These are phyloP conservation scores for Anoplius nigerrimus DNA, from an alignment of 2,888 invertebrate genomes.

Conservation along the genomic window DNA sequence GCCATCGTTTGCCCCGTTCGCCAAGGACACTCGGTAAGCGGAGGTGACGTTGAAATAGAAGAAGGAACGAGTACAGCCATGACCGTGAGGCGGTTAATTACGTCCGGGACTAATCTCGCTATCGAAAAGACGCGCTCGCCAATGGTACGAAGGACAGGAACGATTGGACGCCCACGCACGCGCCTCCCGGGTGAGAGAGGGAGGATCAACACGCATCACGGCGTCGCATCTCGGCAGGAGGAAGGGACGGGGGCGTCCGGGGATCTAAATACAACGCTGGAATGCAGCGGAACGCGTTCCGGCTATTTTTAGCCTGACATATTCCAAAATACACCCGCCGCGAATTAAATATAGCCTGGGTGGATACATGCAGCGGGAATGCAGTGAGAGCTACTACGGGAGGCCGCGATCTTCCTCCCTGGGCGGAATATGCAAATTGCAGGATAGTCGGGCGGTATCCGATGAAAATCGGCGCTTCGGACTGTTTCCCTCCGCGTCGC, in stretches of 20 bases:
- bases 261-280: conserved; percentile 58
- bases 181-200: not conserved
- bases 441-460: not conserved
- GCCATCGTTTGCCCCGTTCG: no score
- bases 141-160: not conserved
- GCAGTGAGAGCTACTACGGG: conserved; percentile 34
- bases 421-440: conserved; percentile 41
- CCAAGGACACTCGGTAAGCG: not conserved
- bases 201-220: conserved; percentile 35
- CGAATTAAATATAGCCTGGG: conserved; percentile 59
- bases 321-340: conserved; percentile 60
- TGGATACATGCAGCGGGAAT: conserved; percentile 51
- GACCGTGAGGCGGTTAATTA: no score
- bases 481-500: not conserved
- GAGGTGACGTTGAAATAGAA: no score
- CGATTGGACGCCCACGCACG: not conserved
- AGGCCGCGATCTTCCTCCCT: conserved; percentile 37
- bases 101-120: not conserved
- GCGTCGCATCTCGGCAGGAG: not conserved
- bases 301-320: conserved; percentile 57
- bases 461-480: no score
- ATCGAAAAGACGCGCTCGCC: not conserved
- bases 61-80: no score
- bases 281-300: conserved; percentile 60
- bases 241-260: not conserved